These are phyloP conservation scores for Sipha flava DNA, from an alignment of 1,140 invertebrate genomes.

Conservation along the genomic window DNA sequence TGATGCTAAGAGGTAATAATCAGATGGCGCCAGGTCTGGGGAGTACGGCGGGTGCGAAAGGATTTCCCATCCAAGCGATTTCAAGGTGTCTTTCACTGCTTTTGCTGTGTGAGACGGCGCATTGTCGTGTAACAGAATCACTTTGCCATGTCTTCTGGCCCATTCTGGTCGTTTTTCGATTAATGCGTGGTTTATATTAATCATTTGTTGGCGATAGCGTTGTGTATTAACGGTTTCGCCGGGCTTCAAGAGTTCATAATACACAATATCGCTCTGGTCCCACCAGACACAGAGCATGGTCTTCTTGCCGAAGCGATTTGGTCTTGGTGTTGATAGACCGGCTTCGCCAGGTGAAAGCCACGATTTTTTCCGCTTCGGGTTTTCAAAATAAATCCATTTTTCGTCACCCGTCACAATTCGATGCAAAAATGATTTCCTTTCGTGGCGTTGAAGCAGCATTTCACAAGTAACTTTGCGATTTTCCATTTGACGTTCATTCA, in stretches of 20 bases:
- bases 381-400: not conserved
- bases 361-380: not conserved
- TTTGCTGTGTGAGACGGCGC: no score
- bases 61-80: no score
- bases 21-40: not conserved
- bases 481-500: not conserved
- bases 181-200: not conserved
- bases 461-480: not conserved
- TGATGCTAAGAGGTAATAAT: no score
- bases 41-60: no score
- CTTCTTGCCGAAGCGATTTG: not conserved
- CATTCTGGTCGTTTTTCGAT: not conserved
- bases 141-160: no score
- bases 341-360: not conserved
- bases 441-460: not conserved
- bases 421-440: not conserved
- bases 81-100: no score
- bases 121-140: slow-evolving; percentile 36
- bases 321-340: not conserved
- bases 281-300: not conserved
- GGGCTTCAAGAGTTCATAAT: not conserved
- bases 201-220: not conserved
- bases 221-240: not conserved
- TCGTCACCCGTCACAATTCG: not conserved
- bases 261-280: not conserved